Conservation (phyloP, 2,888 invertebrate genomes). For the Xestia rhomboidea region DNA sequence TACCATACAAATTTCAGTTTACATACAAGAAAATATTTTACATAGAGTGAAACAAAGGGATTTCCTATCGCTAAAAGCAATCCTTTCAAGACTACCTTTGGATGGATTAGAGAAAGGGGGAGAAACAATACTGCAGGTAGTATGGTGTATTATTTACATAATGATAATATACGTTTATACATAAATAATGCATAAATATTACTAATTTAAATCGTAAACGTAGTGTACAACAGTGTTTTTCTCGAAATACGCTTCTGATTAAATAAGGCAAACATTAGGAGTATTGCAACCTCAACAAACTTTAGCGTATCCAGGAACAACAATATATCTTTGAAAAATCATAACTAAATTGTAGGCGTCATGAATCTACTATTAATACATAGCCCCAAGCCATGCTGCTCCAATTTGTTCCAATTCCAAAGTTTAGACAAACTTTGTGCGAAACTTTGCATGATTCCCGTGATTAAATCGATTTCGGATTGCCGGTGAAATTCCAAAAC, state of each 20-base stretch:
- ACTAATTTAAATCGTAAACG: too few species aligned
- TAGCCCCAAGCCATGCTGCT: conserved; percentile 86
- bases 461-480: conserved; percentile 90
- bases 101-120: too few species aligned
- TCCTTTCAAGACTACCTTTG: too few species aligned
- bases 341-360: conserved; percentile 79
- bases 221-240: background rate
- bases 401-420: conserved; percentile 88
- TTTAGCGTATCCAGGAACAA: conserved; percentile 55
- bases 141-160: too few species aligned
- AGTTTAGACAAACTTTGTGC: conserved; percentile 87
- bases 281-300: background rate
- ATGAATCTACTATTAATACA: conserved; percentile 87
- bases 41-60: background rate
- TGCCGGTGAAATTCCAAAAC: conserved; percentile 87
- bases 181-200: too few species aligned
- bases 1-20: background rate
- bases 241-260: background rate
- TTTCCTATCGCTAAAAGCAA: background rate
- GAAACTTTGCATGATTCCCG: conserved; percentile 88
- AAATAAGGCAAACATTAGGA: background rate
- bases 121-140: too few species aligned
- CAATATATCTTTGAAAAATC: conserved; percentile 71
- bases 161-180: too few species aligned
- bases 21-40: background rate